phyloP scores from a whole-genome alignment of 2,797 vertebrate genomes.

The Cygnus olor region DNA sequence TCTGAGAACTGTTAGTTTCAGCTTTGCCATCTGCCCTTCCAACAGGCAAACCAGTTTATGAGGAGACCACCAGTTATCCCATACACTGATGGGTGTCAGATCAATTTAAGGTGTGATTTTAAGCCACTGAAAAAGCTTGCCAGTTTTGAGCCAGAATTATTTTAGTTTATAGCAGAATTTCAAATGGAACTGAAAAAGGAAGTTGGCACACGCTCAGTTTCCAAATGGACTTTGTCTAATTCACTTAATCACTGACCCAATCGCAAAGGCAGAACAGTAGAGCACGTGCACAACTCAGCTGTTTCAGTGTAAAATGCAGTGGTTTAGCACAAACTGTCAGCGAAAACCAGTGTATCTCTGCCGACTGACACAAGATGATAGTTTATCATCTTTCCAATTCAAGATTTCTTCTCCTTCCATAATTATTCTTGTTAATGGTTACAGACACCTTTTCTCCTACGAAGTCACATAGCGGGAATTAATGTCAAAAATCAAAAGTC shows the following conservation, averaged over 20 bases:
- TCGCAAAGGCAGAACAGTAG: background rate
- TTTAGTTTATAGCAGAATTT: background rate
- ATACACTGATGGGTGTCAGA: background rate
- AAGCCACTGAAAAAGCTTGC: background rate
- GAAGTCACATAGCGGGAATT: background rate
- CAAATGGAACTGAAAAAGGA: background rate
- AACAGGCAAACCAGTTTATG: background rate
- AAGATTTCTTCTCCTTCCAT: background rate
- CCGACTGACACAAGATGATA: background rate
- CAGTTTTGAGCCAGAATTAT: background rate
- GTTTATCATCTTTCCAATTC: background rate
- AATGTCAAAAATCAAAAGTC: background rate
- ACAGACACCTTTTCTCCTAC: background rate
- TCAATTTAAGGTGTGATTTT: slow-evolving; percentile 17
- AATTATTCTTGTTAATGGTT: background rate
- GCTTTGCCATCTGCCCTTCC: background rate
- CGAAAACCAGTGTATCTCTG: background rate
- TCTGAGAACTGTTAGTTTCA: background rate
- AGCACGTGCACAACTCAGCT: background rate
- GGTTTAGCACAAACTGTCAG: background rate
- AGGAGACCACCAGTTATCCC: background rate
- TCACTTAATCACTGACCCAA: background rate
- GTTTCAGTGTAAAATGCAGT: background rate
- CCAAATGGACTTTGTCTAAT: slow-evolving; percentile 7
- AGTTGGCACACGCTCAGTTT: background rate